Percentiles rank a stretch among this genome's conserved stretches.
phyloP scores from a whole-genome alignment of 37 sponge, comb jelly and placozoan genomes.

The Haliclona indistincta region DNA sequence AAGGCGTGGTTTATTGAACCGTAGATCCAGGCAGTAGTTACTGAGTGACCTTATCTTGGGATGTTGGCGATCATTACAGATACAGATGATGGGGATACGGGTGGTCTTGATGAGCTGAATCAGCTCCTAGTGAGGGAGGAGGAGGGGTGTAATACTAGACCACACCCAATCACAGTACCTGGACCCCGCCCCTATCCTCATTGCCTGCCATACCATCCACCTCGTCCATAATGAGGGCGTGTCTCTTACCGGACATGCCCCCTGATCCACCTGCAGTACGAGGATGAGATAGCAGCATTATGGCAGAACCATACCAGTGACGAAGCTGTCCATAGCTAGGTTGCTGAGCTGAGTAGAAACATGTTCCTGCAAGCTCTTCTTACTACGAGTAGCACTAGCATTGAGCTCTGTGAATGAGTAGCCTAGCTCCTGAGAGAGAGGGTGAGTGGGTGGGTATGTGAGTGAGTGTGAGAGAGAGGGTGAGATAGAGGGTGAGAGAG shows the following conservation, averaged over 20 bases:
- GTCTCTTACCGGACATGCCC: slow-evolving; percentile 33
- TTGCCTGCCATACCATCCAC: slow-evolving; percentile 99
- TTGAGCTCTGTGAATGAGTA: slow-evolving; percentile 86
- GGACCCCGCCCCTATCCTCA: slow-evolving; percentile 94
- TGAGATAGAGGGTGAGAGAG: no score
- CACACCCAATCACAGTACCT: slow-evolving; percentile 25
- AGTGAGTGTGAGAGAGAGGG: background rate
- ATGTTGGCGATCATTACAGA: slow-evolving; percentile 93
- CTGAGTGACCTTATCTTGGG: slow-evolving; percentile 91
- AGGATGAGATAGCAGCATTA: background rate
- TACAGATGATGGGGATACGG: slow-evolving; percentile 93
- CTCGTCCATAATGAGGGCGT: slow-evolving; percentile 96
- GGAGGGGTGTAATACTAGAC: background rate
- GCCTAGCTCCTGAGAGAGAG: slow-evolving; percentile 66
- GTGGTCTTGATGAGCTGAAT: slow-evolving; percentile 89
- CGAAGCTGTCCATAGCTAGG: slow-evolving; percentile 58
- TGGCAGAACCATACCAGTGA: slow-evolving; percentile 4
- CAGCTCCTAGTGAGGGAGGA: slow-evolving; percentile 64
- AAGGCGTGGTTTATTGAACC: slow-evolving; percentile 76
- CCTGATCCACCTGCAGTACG: slow-evolving; percentile 14
- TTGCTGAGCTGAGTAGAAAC: slow-evolving; percentile 69
- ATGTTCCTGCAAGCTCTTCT: slow-evolving; percentile 61
- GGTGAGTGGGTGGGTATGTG: background rate
- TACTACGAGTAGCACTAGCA: slow-evolving; percentile 92
- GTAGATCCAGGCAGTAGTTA: slow-evolving; percentile 91